phyloP scores from a whole-genome alignment of 2,113 vertebrate genomes.

The Hypomesus transpacificus region DNA sequence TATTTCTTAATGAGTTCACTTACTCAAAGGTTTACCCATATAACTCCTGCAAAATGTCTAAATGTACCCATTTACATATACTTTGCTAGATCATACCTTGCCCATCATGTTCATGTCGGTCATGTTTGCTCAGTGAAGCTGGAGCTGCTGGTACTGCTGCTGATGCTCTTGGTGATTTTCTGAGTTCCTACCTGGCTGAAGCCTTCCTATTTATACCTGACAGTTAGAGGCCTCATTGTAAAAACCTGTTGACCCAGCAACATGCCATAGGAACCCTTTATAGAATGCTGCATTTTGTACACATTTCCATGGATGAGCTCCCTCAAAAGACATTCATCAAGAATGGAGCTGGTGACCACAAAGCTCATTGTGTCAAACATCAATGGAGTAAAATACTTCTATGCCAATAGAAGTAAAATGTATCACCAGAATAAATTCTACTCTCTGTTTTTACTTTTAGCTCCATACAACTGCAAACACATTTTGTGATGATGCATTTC shows the following conservation, averaged over 20 bases:
- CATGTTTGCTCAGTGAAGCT: not conserved
- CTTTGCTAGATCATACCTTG: not conserved
- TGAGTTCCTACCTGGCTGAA: not conserved
- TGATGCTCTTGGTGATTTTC: not conserved
- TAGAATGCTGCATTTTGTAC: not conserved
- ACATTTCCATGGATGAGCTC: not conserved
- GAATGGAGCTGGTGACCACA: no score
- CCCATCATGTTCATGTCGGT: not conserved
- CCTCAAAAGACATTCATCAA: not conserved
- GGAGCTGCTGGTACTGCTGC: not conserved
- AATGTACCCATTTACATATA: not conserved
- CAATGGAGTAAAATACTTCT: no score
- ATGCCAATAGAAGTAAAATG: no score
- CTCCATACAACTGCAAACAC: no score
- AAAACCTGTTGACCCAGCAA: not conserved
- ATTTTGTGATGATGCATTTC: no score
- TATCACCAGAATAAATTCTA: no score
- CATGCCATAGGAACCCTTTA: not conserved
- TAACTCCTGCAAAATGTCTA: not conserved
- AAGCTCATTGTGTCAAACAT: no score
- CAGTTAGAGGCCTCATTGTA: not conserved
- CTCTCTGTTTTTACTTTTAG: no score
- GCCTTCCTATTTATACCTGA: constrained; percentile 1
- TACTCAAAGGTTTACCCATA: no score
- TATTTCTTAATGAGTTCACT: no score